phyloP scores from a whole-genome alignment of 2,797 vertebrate genomes.

The Typhlichthys eigenmanni region DNA sequence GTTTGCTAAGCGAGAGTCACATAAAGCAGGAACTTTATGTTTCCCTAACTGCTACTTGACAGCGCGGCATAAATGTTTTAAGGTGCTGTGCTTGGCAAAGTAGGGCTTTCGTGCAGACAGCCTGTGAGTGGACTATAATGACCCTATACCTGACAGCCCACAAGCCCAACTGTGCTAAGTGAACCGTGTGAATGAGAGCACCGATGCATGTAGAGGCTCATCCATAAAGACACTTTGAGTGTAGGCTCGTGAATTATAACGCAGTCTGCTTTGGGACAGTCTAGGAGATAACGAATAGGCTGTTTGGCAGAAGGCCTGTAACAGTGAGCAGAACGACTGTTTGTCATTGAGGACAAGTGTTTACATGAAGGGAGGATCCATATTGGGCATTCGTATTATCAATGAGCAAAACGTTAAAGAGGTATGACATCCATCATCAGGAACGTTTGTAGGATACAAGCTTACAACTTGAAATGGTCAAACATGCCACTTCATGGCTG shows the following conservation, averaged over 20 bases:
- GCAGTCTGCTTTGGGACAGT: constrained; percentile 32
- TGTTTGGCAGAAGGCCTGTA: constrained; percentile 15
- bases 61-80: constrained; percentile 45
- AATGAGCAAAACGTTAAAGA: constrained; percentile 16
- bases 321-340: constrained; percentile 18
- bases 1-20: constrained; percentile 49
- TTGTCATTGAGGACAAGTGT: constrained; percentile 33
- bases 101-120: constrained; percentile 24
- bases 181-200: background rate
- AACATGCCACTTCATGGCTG: constrained; percentile 31
- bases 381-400: background rate
- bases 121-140: constrained; percentile 36
- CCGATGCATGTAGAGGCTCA: constrained; percentile 16
- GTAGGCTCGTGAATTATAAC: constrained; percentile 27
- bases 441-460: constrained; percentile 18
- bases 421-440: constrained; percentile 21
- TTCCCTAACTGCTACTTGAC: constrained; percentile 58
- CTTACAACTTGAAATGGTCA: constrained; percentile 26
- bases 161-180: constrained; percentile 19
- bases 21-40: constrained; percentile 59
- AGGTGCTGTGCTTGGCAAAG: constrained; percentile 40
- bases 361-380: constrained; percentile 30
- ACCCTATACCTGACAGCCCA: constrained; percentile 30
- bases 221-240: constrained; percentile 36
- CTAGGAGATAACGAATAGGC: constrained; percentile 23